phyloP scores from a whole-genome alignment of 2,113 vertebrate genomes.

The Catagonus wagneri region DNA sequence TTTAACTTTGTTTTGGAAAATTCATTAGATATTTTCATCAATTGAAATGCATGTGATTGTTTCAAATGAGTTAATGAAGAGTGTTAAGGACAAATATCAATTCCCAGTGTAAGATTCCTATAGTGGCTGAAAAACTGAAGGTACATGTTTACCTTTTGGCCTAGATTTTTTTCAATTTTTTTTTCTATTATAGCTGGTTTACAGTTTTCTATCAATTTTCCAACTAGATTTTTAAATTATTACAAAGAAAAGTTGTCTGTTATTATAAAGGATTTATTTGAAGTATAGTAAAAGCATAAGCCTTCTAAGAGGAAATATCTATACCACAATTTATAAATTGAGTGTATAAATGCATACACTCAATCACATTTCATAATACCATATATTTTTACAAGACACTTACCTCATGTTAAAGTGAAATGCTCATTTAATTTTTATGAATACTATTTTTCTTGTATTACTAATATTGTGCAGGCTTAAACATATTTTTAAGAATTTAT shows the following conservation, averaged over 20 bases:
- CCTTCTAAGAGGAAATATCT: not conserved
- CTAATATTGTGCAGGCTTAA: not conserved
- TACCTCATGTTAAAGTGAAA: not conserved
- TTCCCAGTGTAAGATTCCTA: not conserved
- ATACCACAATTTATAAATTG: not conserved
- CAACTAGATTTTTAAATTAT: not conserved
- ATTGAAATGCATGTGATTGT: not conserved
- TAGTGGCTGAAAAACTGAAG: not conserved
- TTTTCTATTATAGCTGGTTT: too few species aligned
- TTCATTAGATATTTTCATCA: not conserved
- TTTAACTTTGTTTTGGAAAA: constrained; percentile 11
- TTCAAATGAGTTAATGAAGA: constrained; percentile 35
- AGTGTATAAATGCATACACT: not conserved
- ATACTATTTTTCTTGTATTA: not conserved
- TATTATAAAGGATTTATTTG: not conserved
- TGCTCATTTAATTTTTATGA: not conserved
- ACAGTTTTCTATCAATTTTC: too few species aligned
- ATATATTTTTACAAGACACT: not conserved
- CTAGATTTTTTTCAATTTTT: not conserved
- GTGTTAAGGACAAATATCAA: not conserved
- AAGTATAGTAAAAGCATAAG: not conserved
- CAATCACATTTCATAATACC: not conserved
- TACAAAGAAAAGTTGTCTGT: not conserved
- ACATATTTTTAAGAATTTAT: not conserved
- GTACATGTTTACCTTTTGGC: not conserved